Conservation (phyloP, 2,888 invertebrate genomes). For the Pasiphila rectangulata region DNA sequence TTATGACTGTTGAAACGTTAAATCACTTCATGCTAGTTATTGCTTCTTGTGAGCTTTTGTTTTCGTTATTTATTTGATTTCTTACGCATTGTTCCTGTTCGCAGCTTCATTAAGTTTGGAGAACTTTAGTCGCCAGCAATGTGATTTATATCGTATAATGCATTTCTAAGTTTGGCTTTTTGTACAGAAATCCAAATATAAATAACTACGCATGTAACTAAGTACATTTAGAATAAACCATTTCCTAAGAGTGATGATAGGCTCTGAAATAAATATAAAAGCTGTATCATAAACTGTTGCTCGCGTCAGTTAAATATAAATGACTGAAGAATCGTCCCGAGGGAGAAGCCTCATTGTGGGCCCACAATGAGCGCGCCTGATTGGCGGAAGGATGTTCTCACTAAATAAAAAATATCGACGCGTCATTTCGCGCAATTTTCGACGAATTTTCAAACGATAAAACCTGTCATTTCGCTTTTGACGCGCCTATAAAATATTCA, state of each 20-base stretch:
- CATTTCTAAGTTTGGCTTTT: background rate
- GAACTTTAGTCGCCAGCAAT: background rate
- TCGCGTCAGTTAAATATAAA: slow-evolving; percentile 73
- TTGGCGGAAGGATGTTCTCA: slow-evolving; percentile 81
- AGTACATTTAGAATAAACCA: background rate
- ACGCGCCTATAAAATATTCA: slow-evolving; percentile 81
- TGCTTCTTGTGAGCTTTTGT: background rate
- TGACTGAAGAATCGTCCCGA: slow-evolving; percentile 66
- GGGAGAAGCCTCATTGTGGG: slow-evolving; percentile 69
- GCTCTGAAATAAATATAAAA: slow-evolving; percentile 20
- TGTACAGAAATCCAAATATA: background rate
- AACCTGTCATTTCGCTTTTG: slow-evolving; percentile 81
- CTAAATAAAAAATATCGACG: slow-evolving; percentile 81
- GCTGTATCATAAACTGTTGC: slow-evolving; percentile 69
- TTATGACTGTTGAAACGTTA: background rate
- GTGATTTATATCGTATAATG: background rate
- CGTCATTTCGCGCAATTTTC: slow-evolving; percentile 80
- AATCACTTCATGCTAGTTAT: background rate
- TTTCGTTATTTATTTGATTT: background rate
- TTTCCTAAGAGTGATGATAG: background rate
- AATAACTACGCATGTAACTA: background rate
- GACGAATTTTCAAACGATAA: slow-evolving; percentile 80
- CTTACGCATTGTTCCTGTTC: background rate
- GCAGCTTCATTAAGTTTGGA: background rate
- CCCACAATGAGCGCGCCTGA: slow-evolving; percentile 76